Conservation (phyloP, 2,888 invertebrate genomes). For the Eupithecia abbreviata region DNA sequence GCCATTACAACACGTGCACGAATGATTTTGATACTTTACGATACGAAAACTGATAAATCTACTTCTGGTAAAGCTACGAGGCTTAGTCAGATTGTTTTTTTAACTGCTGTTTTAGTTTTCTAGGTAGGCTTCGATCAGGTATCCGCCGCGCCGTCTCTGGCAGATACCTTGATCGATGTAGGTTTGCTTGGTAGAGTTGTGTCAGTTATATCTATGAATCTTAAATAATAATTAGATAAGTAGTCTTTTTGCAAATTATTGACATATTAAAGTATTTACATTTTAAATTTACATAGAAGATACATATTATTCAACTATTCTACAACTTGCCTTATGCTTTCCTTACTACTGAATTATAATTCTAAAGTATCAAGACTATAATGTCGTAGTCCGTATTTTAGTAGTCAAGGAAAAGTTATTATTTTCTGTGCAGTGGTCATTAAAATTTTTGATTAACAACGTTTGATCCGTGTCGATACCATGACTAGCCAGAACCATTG, state of each 20-base stretch:
- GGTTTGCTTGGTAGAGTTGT: background rate
- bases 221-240: background rate
- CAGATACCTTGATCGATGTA: no score
- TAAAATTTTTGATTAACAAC: constrained; percentile 84
- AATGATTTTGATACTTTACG: constrained; percentile 65
- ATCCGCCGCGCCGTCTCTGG: no score
- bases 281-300: background rate
- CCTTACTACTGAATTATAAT: background rate
- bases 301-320: background rate
- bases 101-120: background rate
- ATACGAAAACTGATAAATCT: background rate
- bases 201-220: background rate
- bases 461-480: constrained; percentile 81
- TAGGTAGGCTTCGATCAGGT: no score
- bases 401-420: constrained; percentile 78
- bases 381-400: constrained; percentile 51
- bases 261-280: background rate
- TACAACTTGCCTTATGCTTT: background rate
- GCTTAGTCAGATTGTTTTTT: background rate
- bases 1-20: constrained; percentile 32
- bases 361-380: constrained; percentile 62
- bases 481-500: constrained; percentile 75
- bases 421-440: constrained; percentile 83
- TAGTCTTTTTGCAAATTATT: background rate
- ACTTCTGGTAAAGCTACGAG: background rate